Percentiles rank a stretch among this genome's conserved stretches.
Conservation (phyloP, 2,113 vertebrate species). For the Acrocephalus arundinaceus region DNA sequence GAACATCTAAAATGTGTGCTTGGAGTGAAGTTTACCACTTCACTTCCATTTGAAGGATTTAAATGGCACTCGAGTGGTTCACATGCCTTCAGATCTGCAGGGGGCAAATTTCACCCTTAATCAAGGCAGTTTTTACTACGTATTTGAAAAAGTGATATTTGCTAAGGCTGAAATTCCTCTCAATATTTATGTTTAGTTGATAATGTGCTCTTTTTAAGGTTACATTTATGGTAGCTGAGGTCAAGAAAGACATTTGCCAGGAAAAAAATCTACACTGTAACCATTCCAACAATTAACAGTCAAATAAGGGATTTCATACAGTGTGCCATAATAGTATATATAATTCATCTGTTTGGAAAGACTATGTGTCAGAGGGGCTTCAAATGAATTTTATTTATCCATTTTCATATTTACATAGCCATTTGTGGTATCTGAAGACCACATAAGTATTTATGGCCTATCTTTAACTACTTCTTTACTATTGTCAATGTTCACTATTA, state of each 20-base stretch:
- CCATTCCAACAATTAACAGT: not conserved
- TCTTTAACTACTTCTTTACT: not conserved
- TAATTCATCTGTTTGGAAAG: not conserved
- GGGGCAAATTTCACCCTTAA: conserved; percentile 18
- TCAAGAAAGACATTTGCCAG: not conserved
- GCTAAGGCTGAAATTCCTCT: not conserved
- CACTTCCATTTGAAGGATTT: conserved; percentile 14
- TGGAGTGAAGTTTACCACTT: conserved; percentile 12
- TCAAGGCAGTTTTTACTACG: not conserved
- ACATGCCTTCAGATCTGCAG: not conserved
- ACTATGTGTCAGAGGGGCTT: not conserved
- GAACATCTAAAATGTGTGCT: conserved; percentile 39
- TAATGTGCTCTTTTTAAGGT: not conserved
- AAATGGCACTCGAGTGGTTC: not conserved
- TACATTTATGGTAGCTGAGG: not conserved
- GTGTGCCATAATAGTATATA: not conserved
- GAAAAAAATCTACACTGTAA: not conserved
- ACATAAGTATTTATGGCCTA: not conserved
- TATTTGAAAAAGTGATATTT: not conserved
- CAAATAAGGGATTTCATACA: not conserved
- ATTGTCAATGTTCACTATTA: not conserved
- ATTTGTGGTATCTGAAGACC: not conserved
- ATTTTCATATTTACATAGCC: not conserved
- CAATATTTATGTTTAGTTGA: not conserved
- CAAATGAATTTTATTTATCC: not conserved